These are phyloP conservation scores for Pogonocichla stellata DNA, from an alignment of 2,113 vertebrate genomes.

Conservation along the genomic window DNA sequence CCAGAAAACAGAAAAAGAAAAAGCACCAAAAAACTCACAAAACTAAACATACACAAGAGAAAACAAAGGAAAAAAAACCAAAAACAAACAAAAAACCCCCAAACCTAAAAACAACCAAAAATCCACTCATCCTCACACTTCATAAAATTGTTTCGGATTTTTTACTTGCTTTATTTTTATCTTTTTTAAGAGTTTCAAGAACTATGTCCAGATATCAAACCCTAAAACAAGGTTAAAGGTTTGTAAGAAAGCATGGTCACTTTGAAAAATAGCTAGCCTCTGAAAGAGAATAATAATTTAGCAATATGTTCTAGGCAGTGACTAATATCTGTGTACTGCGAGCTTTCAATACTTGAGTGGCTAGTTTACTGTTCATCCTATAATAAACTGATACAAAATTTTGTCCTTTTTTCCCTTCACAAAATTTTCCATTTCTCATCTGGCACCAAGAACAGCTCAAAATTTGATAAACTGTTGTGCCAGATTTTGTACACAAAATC, in stretches of 20 bases:
- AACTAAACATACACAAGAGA: neutral
- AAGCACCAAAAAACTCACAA: neutral
- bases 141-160: neutral
- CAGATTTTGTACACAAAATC: slow-evolving; percentile 30
- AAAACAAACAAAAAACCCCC: neutral
- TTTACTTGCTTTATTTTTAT: neutral
- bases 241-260: neutral
- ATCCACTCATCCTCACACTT: neutral
- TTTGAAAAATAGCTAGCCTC: neutral
- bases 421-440: slow-evolving; percentile 1
- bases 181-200: neutral
- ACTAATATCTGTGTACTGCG: neutral
- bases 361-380: neutral
- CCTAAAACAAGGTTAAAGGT: neutral
- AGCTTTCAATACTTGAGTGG: neutral
- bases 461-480: slow-evolving; percentile 10
- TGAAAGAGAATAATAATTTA: neutral
- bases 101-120: no score
- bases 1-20: neutral
- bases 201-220: neutral
- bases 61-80: neutral
- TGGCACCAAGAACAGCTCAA: neutral
- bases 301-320: neutral
- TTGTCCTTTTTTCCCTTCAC: neutral
- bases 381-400: neutral